Evolutionary conservation across 2,113 vertebrate species (phyloP), one percentile per base, ranked within the genome.

Genomic region (Mormyrus lacerda): DNA sequence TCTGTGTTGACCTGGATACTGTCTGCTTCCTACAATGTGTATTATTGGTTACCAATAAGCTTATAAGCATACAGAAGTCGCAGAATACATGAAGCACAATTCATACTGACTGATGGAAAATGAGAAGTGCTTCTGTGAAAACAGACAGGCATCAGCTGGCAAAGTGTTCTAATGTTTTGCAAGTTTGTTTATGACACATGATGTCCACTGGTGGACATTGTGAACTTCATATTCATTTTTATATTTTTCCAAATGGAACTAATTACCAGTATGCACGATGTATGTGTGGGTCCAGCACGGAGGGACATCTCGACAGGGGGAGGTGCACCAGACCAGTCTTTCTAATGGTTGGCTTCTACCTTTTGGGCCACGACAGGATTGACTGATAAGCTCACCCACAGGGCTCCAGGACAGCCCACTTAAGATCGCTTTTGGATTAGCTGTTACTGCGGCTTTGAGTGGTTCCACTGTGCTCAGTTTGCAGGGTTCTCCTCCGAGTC

Each of bases 401-500:
- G 44, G 42, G 39, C 11, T 45, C 39, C 82, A 48, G 44, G 19
- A 85, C 31, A 21, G 31, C 35, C 35, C 35, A 42, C 31, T 42
- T 35, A 39, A 39, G 31, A 13, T 42, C 4, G 2, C 15, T 10
- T 65, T 65, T 65, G 24, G 58, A 65, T n/a, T 65, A 27, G 9
- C 61, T 69, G n/a, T 15, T 24, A 9, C 11, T 79, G 35, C 73
- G 27, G 11, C 11, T n/a, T 47, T 73, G 61, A 88, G 58, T 50
- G 39, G 31, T 35, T 85, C 39, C 3, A 44, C 58, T 90, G 85
- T 45, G 39, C 89, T 88, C 91, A 97, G 96, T 97, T 97, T 95
- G 96, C 96, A 93, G 96, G 96, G 19, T 97, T 97, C 91, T 97
- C 96, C 85, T 93, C 95, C 0, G 96, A 96, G 79, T 96, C 96